Evolutionary conservation across 2,113 vertebrate genomes (phyloP).

Genomic region (Dendrocopos noguchii): DNA sequence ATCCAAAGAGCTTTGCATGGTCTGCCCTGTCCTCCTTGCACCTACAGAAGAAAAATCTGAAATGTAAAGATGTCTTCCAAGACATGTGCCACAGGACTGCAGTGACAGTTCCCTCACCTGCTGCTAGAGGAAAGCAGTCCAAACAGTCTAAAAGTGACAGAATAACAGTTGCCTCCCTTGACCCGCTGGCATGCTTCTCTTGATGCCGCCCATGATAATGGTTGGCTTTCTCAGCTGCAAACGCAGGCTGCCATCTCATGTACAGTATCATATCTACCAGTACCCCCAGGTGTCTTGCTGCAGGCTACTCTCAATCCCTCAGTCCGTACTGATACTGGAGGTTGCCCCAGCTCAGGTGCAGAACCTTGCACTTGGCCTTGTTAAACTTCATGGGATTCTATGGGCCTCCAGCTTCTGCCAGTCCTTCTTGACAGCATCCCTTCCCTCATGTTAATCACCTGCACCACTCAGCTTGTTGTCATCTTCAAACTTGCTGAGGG

Average conservation of each 20-base stretch:
- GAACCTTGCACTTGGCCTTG: background rate
- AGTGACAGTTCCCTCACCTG: no score
- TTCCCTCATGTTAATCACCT: background rate
- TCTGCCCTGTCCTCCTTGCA: no score
- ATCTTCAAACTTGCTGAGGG: background rate
- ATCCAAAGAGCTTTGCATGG: no score
- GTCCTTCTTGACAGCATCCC: background rate
- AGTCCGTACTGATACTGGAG: no score
- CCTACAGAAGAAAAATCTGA: no score
- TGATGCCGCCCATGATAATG: accelerated
- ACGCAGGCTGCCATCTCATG: accelerated
- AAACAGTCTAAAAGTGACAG: no score
- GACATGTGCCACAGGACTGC: no score
- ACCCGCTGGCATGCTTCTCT: background rate
- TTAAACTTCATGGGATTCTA: accelerated
- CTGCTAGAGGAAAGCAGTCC: no score
- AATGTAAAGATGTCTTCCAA: no score
- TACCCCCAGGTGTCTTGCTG: accelerated
- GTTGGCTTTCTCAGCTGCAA: background rate
- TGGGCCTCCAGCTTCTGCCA: background rate
- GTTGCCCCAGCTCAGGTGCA: no score
- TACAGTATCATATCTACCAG: background rate
- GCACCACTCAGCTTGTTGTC: background rate
- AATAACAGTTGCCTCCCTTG: no score
- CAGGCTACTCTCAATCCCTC: no score